Conservation (phyloP, 2,113 vertebrate genomes). For the Pachycephala philippinensis region DNA sequence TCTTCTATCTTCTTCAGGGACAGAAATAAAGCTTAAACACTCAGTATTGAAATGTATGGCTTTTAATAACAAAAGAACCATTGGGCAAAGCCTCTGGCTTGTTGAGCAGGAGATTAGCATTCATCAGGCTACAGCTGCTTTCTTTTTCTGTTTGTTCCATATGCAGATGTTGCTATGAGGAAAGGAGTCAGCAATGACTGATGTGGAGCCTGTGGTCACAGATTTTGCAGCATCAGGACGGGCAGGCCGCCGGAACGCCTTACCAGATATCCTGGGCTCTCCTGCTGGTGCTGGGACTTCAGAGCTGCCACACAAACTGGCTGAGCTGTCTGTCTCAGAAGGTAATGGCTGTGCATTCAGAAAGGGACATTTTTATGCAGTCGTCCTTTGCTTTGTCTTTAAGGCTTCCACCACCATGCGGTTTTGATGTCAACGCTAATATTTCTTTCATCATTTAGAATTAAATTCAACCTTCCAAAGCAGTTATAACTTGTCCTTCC, state of each 20-base stretch:
- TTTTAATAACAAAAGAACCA: not conserved
- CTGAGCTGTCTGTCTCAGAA: conserved; percentile 75
- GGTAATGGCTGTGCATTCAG: conserved; percentile 64
- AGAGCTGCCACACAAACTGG: conserved; percentile 79
- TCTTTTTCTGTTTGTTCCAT: not conserved
- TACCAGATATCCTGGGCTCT: conserved; percentile 83
- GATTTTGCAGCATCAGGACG: conserved; percentile 83
- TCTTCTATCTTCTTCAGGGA: not conserved
- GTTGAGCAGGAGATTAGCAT: not conserved
- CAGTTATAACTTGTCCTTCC: not conserved
- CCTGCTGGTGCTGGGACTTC: conserved; percentile 65
- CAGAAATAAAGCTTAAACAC: not conserved
- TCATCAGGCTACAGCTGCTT: not conserved
- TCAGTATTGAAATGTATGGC: not conserved
- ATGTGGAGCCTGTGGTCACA: conserved; percentile 82
- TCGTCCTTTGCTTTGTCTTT: not conserved
- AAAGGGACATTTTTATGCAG: not conserved
- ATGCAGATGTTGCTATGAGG: conserved; percentile 82
- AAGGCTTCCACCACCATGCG: not conserved
- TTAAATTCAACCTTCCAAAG: not conserved
- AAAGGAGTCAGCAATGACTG: conserved; percentile 82
- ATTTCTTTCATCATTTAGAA: not conserved
- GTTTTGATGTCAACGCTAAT: not conserved
- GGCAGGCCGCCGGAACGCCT: conserved; percentile 83
- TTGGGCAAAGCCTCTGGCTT: not conserved